phyloP scores from a whole-genome alignment of 2,797 vertebrate species.

The Caiman crocodilus region DNA sequence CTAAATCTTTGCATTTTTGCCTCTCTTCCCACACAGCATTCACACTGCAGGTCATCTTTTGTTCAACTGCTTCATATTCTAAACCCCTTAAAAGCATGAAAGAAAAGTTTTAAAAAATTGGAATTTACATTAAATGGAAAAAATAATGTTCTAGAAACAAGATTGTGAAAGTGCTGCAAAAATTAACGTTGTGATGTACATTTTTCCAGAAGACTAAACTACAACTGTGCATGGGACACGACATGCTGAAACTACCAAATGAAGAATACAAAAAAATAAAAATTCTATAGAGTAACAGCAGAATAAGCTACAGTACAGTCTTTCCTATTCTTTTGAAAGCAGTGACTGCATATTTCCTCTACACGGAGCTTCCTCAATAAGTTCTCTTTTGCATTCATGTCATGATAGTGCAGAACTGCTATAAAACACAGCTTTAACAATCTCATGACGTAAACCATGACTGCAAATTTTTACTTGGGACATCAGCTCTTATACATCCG shows the following conservation, averaged over 20 bases:
- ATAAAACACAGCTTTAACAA: conserved; percentile 7
- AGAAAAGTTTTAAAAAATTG: conserved; percentile 3
- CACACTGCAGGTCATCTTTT: conserved; percentile 29
- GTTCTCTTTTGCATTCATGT: not conserved
- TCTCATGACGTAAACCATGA: not conserved
- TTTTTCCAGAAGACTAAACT: not conserved
- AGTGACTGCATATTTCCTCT: not conserved
- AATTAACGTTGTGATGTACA: not conserved
- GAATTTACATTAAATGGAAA: conserved; percentile 47
- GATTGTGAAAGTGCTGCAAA: conserved; percentile 33
- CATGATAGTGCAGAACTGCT: conserved; percentile 2
- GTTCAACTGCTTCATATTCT: not conserved
- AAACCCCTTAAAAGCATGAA: conserved; percentile 15
- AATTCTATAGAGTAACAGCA: conserved; percentile 40
- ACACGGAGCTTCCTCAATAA: not conserved
- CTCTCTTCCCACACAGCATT: not conserved
- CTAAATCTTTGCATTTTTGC: not conserved
- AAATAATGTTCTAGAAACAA: not conserved
- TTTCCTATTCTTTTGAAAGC: conserved; percentile 31
- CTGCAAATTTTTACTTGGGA: conserved; percentile 1
- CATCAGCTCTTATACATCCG: not conserved
- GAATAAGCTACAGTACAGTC: conserved; percentile 59
- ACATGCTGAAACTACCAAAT: conserved; percentile 12
- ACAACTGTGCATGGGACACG: not conserved
- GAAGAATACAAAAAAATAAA: conserved; percentile 62